Conservation (phyloP, 30 jellyfish, hydroid and myxozoan species). For the Rhopilema esculentum region DNA sequence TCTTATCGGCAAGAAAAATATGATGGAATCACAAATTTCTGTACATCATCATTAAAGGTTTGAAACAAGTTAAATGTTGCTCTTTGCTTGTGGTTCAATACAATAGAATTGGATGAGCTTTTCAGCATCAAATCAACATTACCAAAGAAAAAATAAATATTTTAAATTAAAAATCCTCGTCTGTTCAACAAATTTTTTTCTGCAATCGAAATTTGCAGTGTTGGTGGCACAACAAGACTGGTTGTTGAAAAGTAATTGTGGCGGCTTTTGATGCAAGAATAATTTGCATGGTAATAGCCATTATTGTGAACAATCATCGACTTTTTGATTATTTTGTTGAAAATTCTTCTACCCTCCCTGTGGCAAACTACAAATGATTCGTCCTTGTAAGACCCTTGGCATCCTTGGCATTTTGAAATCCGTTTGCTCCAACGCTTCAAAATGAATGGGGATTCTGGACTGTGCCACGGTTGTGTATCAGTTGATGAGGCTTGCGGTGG, state of each 20-base stretch:
- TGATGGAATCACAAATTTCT: not conserved
- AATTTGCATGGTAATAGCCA: constrained; percentile 9
- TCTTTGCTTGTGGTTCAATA: not conserved
- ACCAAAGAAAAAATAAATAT: not conserved
- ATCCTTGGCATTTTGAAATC: constrained; percentile 1
- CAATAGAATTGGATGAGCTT: not conserved
- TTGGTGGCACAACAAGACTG: not conserved
- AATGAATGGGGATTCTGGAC: constrained; percentile 14
- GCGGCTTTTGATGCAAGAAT: constrained; percentile 8
- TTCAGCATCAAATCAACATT: not conserved
- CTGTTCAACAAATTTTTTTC: not conserved
- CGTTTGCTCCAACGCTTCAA: not conserved
- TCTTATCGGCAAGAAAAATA: not conserved
- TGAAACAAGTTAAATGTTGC: not conserved
- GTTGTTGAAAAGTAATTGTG: not conserved
- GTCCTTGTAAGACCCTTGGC: not conserved
- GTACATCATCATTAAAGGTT: not conserved
- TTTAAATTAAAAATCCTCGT: not conserved
- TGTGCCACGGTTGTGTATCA: constrained; percentile 8
- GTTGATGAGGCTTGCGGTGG: not conserved
- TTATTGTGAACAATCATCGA: not conserved
- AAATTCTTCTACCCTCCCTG: constrained; percentile 1
- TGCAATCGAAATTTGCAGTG: not conserved
- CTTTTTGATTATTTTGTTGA: not conserved
- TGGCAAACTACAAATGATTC: constrained; percentile 5